Percentiles rank a stretch among this genome's conserved stretches.
These are phyloP conservation scores for Spodoptera exigua DNA, from an alignment of 2,888 invertebrate genomes.

Conservation along the genomic window DNA sequence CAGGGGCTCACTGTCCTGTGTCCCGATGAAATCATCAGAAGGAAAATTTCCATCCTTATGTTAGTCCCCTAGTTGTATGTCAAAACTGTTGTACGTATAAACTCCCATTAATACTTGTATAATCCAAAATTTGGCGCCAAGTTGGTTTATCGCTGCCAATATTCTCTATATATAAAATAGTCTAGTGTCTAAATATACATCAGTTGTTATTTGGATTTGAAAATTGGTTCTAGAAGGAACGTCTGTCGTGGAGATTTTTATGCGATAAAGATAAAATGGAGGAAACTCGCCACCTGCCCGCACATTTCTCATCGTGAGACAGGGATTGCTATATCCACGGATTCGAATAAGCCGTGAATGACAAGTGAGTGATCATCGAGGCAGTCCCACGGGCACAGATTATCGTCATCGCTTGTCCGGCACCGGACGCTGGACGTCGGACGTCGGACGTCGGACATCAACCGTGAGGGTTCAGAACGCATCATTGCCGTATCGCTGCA, in stretches of 20 bases:
- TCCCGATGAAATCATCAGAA: conserved; percentile 59
- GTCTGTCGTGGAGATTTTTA: conserved; percentile 9
- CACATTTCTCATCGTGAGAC: conserved; percentile 27
- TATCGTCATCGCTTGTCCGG: conserved; percentile 52
- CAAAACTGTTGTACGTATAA: conserved; percentile 51
- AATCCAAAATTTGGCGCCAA: conserved; percentile 34
- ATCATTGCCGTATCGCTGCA: conserved; percentile 53
- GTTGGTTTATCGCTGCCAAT: conserved; percentile 25
- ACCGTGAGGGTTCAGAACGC: conserved; percentile 42
- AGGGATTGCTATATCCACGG: conserved; percentile 25
- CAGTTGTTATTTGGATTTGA: background rate
- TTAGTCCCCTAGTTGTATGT: conserved; percentile 33
- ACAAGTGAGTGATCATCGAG: conserved; percentile 55
- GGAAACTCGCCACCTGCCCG: conserved; percentile 26
- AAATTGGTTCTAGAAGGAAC: background rate
- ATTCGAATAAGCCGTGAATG: conserved; percentile 48
- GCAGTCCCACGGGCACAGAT: conserved; percentile 58
- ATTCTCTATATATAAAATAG: no score
- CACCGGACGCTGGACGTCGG: conserved; percentile 40
- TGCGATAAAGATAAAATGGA: conserved; percentile 23
- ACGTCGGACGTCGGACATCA: conserved; percentile 40
- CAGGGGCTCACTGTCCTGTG: conserved; percentile 51
- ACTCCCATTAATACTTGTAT: conserved; percentile 40
- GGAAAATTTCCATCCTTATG: conserved; percentile 53
- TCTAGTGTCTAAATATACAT: no score